Evolutionary conservation across 2,113 vertebrate species (phyloP), one percentile per base, ranked within the genome.

Genomic region (Chloroceryle aenea): DNA sequence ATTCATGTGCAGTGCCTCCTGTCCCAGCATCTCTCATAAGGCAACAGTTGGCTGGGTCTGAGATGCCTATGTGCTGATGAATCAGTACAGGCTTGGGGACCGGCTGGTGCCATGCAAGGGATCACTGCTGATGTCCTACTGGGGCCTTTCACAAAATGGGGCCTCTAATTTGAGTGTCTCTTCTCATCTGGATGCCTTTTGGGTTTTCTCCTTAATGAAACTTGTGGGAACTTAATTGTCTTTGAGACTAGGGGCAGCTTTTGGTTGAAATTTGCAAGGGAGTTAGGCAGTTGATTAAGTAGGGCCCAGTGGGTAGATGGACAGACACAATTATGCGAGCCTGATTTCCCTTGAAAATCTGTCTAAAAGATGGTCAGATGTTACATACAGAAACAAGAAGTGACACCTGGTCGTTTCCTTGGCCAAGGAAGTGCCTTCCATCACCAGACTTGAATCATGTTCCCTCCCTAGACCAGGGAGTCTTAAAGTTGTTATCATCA

Each of bases 221-320:
- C 53, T 75, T 83, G 26, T 9, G 67, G 58, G 67, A 63, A 21
- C 42, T 23, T 22, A 72, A 52, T 78, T 85, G 40, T 87, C 3
- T 20, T 34, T 38, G 43, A 90, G 43, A 58, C 32, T 82, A 6
- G 20, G 82, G 74, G 62, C 9, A 26, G 53, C 74, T 79, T 85
- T 91, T 19, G 40, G 42, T 42, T 91, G 78, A 56, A 89, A 69
- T 61, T 78, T 56, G 32, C 50, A 48, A 27, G 7, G 47, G 66
- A 91, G 32, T 59, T 85, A 72, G 82, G n/a, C 22, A 67, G 75
- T 78, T 91, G 82, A 94, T 89, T 82, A 52, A 10, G 22, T 34
- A 78, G 7, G 32, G 27, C 52, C 61, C 25, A 36, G 40, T 0
- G 0, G 8, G 43, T 43, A 48, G 71, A 62, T 79, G 66, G 85